A percentile compares a stretch with the other conserved stretches of the same genome.
These are phyloP conservation scores for Tipula unca DNA, from an alignment of 2,888 invertebrate species.

Conservation along the genomic window DNA sequence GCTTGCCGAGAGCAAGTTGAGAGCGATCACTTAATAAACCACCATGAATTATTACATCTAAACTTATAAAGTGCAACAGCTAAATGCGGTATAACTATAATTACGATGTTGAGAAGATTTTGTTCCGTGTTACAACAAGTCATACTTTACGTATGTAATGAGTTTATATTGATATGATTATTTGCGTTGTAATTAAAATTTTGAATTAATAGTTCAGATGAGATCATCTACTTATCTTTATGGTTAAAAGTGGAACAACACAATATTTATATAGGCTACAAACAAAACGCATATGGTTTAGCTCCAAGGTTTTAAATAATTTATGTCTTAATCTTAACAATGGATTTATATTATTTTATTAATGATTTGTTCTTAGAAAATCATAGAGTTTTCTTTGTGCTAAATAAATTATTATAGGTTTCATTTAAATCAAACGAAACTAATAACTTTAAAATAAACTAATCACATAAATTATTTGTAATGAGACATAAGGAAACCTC, in stretches of 20 bases:
- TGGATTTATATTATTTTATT: neutral
- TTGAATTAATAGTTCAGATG: neutral
- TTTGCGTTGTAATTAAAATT: neutral
- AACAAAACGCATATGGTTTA: neutral
- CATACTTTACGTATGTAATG: no score
- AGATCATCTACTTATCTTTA: neutral
- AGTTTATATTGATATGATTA: no score
- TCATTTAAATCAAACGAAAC: neutral
- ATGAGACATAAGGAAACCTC: neutral
- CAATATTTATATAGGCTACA: neutral
- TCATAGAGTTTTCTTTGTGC: neutral
- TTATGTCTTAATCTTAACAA: neutral
- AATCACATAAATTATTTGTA: neutral
- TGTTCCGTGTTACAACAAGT: no score
- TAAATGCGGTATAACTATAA: no score
- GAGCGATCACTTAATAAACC: no score
- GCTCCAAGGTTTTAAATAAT: neutral
- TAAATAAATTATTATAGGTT: neutral
- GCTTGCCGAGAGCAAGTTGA: no score
- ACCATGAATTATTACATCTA: no score
- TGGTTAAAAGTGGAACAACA: neutral
- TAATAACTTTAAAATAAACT: neutral
- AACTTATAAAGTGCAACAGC: no score
- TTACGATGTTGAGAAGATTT: no score
- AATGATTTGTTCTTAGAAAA: neutral